Conservation (phyloP, 2,113 vertebrate species). For the Propithecus coquereli region DNA sequence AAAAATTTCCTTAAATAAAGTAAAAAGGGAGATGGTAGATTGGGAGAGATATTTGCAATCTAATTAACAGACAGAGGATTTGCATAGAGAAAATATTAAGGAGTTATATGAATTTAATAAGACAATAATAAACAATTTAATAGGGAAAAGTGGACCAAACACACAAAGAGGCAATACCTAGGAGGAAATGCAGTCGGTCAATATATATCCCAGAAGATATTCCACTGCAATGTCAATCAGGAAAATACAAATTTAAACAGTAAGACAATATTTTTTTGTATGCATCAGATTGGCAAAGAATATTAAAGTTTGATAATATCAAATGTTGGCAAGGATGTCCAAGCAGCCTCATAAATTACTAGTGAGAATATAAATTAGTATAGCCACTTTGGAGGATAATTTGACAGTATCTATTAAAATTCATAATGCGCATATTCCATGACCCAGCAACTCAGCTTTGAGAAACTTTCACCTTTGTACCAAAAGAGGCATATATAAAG, state of each 20-base stretch:
- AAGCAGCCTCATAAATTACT: not conserved
- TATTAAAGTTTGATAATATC: not conserved
- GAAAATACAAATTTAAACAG: constrained; percentile 3
- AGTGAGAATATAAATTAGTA: not conserved
- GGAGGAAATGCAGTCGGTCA: not conserved
- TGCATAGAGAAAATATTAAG: not conserved
- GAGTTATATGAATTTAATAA: not conserved
- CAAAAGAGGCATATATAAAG: not conserved
- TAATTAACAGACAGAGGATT: not conserved
- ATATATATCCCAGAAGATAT: not conserved
- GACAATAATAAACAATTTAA: not conserved
- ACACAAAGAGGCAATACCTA: not conserved
- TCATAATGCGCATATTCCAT: not conserved
- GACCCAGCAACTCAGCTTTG: not conserved
- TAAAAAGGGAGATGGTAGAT: not conserved
- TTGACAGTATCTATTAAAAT: not conserved
- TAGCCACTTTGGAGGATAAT: not conserved
- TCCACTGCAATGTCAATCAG: not conserved
- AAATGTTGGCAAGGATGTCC: not conserved
- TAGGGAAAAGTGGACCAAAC: not conserved
- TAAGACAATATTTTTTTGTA: not conserved
- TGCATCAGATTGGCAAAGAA: not conserved
- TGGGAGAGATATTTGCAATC: constrained; percentile 14
- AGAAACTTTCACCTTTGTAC: not conserved
- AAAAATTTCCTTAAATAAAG: not conserved